A percentile compares a stretch with the other conserved stretches of the same genome.
Conservation (phyloP, 2,113 vertebrate species). For the Leuciscus idus region DNA sequence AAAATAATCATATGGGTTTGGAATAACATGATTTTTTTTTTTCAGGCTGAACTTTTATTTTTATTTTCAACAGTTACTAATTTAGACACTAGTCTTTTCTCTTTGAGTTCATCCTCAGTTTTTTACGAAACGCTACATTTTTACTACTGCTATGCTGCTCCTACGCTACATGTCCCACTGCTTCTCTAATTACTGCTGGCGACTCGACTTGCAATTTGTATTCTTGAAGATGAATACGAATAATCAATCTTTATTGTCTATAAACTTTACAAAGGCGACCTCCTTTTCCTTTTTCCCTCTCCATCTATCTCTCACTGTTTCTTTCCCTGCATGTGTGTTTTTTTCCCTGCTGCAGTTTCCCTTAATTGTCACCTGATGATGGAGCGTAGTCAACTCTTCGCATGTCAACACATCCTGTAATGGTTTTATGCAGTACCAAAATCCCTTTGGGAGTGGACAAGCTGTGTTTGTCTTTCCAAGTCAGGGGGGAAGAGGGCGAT, state of each 20-base stretch:
- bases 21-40: too few relatives aligned
- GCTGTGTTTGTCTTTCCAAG: conserved; percentile 33
- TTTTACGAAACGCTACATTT: neutral
- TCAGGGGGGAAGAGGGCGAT: neutral
- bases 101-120: neutral
- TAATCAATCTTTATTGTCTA: neutral
- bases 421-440: conserved; percentile 19
- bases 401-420: conserved; percentile 48
- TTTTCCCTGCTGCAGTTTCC: conserved; percentile 15
- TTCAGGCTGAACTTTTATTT: neutral
- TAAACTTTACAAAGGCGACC: neutral
- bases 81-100: neutral
- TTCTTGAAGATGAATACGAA: neutral
- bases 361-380: conserved; percentile 43
- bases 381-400: neutral
- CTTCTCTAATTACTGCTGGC: conserved; percentile 21
- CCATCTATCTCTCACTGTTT: neutral
- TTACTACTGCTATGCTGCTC: neutral
- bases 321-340: neutral
- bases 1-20: too few relatives aligned
- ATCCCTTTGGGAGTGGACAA: conserved; percentile 12
- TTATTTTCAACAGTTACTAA: neutral
- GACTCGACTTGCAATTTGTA: neutral
- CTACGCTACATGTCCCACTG: neutral
- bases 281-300: neutral